Evolutionary conservation across 2,888 invertebrate genomes (phyloP).

Genomic region (Malachius bipustulatus): DNA sequence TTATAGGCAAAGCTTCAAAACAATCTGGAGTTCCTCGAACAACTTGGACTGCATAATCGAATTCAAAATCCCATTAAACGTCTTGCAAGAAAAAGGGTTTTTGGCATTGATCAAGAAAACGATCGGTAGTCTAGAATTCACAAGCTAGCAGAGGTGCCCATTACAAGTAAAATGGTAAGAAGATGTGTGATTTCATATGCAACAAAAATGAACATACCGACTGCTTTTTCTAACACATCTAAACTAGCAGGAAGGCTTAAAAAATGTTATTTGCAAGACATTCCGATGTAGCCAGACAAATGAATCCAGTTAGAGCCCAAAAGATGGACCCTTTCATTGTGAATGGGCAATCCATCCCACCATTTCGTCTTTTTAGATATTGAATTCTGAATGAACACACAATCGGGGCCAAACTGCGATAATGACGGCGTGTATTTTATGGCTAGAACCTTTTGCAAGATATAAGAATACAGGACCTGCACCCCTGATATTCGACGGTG

Average conservation of each 20-base stretch:
- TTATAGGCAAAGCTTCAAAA: slow-evolving; percentile 3
- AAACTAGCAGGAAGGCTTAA: slow-evolving; percentile 17
- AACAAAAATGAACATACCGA: slow-evolving; percentile 13
- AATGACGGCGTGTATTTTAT: too few species aligned
- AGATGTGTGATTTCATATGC: too few species aligned
- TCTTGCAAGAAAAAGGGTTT: slow-evolving; percentile 6
- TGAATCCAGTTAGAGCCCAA: slow-evolving; percentile 25
- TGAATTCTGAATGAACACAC: slow-evolving; percentile 15
- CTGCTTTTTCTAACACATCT: slow-evolving; percentile 14
- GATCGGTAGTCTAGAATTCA: slow-evolving; percentile 14
- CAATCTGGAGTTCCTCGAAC: slow-evolving; percentile 4
- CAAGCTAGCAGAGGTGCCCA: slow-evolving; percentile 14
- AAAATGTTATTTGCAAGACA: slow-evolving; percentile 18
- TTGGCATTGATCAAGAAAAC: slow-evolving; percentile 14
- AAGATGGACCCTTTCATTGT: slow-evolving; percentile 23
- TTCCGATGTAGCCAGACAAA: slow-evolving; percentile 19
- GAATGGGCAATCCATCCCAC: slow-evolving; percentile 19
- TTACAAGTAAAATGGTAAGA: too few species aligned
- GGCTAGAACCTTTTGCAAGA: slow-evolving; percentile 19
- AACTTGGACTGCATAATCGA: slow-evolving; percentile 9
- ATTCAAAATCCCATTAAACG: too few species aligned
- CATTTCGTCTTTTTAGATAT: slow-evolving; percentile 18
- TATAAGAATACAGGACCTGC: slow-evolving; percentile 16
- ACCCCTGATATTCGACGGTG: slow-evolving; percentile 20
- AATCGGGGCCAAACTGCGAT: slow-evolving; percentile 15